Evolutionary conservation across 2,113 vertebrate species (phyloP), one percentile per base, ranked within the genome.

Genomic region (Cnemophilus loriae): DNA sequence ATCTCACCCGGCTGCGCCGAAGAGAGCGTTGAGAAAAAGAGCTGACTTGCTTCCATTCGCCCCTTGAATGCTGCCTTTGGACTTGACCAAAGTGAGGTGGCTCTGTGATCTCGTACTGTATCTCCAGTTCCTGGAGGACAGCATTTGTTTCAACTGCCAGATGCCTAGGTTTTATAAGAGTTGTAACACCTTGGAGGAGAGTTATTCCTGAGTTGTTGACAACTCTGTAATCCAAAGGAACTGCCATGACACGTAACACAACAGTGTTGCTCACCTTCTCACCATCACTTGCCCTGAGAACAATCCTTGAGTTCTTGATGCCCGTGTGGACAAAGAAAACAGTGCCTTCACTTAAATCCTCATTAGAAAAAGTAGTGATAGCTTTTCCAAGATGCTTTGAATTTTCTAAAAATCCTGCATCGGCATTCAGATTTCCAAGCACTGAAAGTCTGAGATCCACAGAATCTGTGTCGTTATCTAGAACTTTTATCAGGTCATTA

Each of bases 181-280:
- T 96, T 9, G 70, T 46, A 79, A 95, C 96, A 77, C 99, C 98
- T 93, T 99, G 99, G 41, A 92, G 91, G 1, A 99, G 92, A 46
- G 97, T 90, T 80, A 99, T 87, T 30, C 98, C 98, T 0, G 98
- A 99, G 90, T 98, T 98, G 84, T 97, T 98, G 49, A 95, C 96
- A 90, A 99, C 93, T 95, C 97, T 98, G 91, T 98, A 99, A 86
- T 99, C 97, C 84, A 99, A 97, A 23, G 98, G 94, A 81, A 99
- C 59, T 27, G 98, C 98, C 97, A 98, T 98, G 81, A 99, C 92
- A 73, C 98, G 96, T 47, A 99, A 96, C 49, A 99, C 99, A 14
- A 98, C 98, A 4, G 98, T 99, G 90, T 99, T 99, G 96, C 99
- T 99, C 78, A 99, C 98, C 88, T 98, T 99, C 89, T 99, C 98